Conservation (phyloP, 2,888 invertebrate species). For the Mythimna loreyi region DNA sequence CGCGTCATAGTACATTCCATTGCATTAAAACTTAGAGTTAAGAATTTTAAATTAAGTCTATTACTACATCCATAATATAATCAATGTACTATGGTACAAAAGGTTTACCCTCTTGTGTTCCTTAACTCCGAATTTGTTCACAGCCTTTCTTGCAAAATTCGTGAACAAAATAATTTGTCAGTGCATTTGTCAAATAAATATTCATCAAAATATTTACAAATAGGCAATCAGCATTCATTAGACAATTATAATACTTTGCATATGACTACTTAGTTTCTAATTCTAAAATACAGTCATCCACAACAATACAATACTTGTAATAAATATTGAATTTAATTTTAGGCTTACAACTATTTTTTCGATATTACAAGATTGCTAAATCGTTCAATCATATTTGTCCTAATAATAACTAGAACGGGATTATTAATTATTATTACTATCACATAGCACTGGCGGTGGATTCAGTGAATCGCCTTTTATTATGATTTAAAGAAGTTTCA, state of each 20-base stretch:
- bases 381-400: conserved; percentile 34
- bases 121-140: conserved; percentile 73
- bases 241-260: conserved; percentile 61
- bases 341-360: conserved; percentile 43
- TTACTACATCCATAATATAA: conserved; percentile 24
- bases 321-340: conserved; percentile 61
- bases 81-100: conserved; percentile 33
- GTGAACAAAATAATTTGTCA: conserved; percentile 67
- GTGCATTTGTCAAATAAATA: conserved; percentile 62
- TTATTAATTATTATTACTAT: conserved; percentile 77
- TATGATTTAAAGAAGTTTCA: conserved; percentile 62
- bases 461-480: conserved; percentile 74
- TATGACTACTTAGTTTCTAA: conserved; percentile 59
- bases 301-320: conserved; percentile 57
- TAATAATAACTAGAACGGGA: conserved; percentile 59
- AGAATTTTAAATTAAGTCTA: conserved; percentile 17
- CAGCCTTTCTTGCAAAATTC: conserved; percentile 75
- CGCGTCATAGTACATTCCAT: conserved; percentile 40
- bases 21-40: conserved; percentile 30
- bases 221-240: conserved; percentile 47
- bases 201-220: conserved; percentile 53
- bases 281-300: conserved; percentile 64
- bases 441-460: conserved; percentile 85
- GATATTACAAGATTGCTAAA: conserved; percentile 30
- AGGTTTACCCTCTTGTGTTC: conserved; percentile 33